Evolutionary conservation across 2,113 vertebrate species (phyloP).

Genomic region (Zootoca vivipara): DNA sequence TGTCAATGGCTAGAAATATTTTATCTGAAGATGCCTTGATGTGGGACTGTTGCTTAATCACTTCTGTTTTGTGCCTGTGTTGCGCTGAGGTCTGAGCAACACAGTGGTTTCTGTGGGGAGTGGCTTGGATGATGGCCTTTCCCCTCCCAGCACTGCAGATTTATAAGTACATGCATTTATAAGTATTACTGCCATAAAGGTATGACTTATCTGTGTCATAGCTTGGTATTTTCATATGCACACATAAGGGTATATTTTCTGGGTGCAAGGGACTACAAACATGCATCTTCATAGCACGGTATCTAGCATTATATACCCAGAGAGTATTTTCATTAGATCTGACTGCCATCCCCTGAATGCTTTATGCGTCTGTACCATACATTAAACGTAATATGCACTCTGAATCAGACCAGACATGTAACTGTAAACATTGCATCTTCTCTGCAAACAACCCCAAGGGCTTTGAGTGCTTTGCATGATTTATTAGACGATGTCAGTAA

Average conservation of each 20-base stretch:
- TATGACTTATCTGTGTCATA: not conserved
- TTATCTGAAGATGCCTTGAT: not conserved
- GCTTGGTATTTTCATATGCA: not conserved
- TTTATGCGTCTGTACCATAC: constrained; percentile 32
- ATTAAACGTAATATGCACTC: constrained; percentile 7
- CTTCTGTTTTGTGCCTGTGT: not conserved
- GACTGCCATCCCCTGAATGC: constrained; percentile 25
- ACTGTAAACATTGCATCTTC: constrained; percentile 36
- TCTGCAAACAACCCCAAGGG: constrained; percentile 25
- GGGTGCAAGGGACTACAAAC: not conserved
- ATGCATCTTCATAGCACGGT: not conserved
- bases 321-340: constrained; percentile 27
- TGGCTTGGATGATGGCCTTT: not conserved
- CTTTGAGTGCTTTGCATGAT: constrained; percentile 54
- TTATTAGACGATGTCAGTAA: constrained; percentile 60
- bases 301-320: constrained; percentile 2
- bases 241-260: not conserved
- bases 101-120: not conserved
- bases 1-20: not conserved
- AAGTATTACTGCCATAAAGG: not conserved
- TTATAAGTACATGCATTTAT: not conserved
- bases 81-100: not conserved
- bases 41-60: not conserved
- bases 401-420: constrained; percentile 38
- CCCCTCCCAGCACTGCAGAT: not conserved